A percentile compares a stretch with the other conserved stretches of the same genome.
phyloP scores from a whole-genome alignment of 2,888 invertebrate genomes.

The Ferdinandea cuprea region DNA sequence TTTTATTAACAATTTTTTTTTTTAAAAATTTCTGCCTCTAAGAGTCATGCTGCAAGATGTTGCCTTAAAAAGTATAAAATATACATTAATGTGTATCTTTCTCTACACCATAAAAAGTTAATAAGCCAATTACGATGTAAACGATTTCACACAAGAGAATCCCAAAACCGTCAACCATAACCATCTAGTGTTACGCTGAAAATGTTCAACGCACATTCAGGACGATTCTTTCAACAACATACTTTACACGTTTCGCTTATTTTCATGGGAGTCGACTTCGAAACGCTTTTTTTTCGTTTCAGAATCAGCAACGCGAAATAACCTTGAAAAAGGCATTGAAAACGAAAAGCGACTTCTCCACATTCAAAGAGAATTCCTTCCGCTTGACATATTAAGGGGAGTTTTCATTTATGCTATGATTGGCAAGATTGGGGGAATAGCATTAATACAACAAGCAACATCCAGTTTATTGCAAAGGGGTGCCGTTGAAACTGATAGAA shows the following conservation, averaged over 20 bases:
- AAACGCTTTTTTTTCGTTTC: constrained; percentile 12
- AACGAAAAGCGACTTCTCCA: constrained; percentile 1
- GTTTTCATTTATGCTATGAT: background rate
- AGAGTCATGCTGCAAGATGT: background rate
- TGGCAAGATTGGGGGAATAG: constrained; percentile 16
- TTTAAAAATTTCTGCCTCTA: background rate
- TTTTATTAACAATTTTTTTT: constrained; percentile 11
- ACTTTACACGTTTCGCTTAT: constrained; percentile 34
- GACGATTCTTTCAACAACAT: constrained; percentile 18
- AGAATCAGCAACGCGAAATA: constrained; percentile 12
- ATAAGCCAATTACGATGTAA: constrained; percentile 21
- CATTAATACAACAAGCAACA: background rate
- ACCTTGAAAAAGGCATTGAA: constrained; percentile 46
- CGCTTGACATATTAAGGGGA: background rate
- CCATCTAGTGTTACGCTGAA: background rate
- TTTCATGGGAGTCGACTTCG: constrained; percentile 6
- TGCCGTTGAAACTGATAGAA: constrained; percentile 8
- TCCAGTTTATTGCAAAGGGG: constrained; percentile 1
- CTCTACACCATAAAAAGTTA: constrained; percentile 2
- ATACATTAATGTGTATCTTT: background rate
- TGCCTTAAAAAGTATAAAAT: background rate
- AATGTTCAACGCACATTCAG: constrained; percentile 6
- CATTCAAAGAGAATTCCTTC: background rate
- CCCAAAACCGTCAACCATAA: constrained; percentile 1
- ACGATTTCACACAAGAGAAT: constrained; percentile 16